Base-by-base conservation (phyloP, 2,888 invertebrate genomes). In the Lasioglossum figueresi region DNA sequence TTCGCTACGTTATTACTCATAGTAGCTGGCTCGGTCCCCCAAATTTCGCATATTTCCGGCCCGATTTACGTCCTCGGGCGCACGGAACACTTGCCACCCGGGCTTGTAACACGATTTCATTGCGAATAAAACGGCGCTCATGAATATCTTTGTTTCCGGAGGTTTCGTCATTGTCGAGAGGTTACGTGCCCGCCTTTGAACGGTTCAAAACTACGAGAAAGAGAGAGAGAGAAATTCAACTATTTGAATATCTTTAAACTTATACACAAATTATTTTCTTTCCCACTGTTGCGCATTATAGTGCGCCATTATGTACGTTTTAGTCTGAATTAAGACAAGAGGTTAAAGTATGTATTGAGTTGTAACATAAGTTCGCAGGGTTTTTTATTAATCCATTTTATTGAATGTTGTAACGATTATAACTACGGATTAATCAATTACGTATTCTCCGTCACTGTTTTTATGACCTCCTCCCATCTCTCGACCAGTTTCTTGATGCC, bases 51-150 rank as follows among this genome's bases (percentile, higher is more conserved):
- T 45, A 27, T 52, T 45, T 40, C n/a, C 14, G 45, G 3, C 23
- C 52, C 63, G 82, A 82, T 71, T 74, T 71, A 78, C 43, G 63
- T 76, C 14, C 5, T 16, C 23, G 8, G 19, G 59, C 48, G n/a
- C 8, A 4, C 16, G 14, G 34, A 34, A 43, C 45, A 59, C 23
- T 40, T 43, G 2, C 16, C 3, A 27, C 52, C 40, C 27, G 23
- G 34, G 45, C 1, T 19, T 27, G 0, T 43, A 27, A n/a, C 23
- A 34, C 23, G 12, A 48, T 23, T 31, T 72, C 48, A 19, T 34
- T 34, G 34, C 19, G 31, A 72, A 48, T 27, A 23, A 31, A 72
- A 40, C 23, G 70, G 40, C 23, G 23, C n/a, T 70, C 23, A 76
- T 10, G 23, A 52, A 52, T 52, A n/a, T 23, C 19, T 23, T 52